These are phyloP conservation scores for Dascillus cervinus DNA, from an alignment of 2,888 invertebrate species.

Conservation along the genomic window DNA sequence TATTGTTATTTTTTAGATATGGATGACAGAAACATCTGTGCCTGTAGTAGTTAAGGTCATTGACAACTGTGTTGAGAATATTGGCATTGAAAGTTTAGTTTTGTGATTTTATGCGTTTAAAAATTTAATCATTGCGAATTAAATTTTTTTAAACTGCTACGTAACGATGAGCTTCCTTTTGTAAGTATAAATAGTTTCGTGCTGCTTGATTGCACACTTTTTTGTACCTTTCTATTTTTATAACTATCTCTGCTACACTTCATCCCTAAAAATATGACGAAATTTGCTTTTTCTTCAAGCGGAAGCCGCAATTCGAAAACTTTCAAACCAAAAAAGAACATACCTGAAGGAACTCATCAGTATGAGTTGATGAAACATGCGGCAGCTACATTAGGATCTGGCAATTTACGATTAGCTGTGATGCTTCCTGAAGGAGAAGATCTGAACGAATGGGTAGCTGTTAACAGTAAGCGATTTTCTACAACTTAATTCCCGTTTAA, in stretches of 20 bases:
- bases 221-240: constrained; percentile 22
- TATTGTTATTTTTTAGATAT: too few relatives aligned
- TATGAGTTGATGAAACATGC: constrained; percentile 99
- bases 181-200: constrained; percentile 43
- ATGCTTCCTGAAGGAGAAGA: constrained; percentile 98
- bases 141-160: constrained; percentile 10
- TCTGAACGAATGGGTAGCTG: constrained; percentile 99
- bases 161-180: constrained; percentile 57
- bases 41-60: constrained; percentile 26
- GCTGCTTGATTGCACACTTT: constrained; percentile 7
- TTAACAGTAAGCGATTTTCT: constrained; percentile 76
- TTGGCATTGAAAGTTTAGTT: constrained; percentile 10
- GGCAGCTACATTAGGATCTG: constrained; percentile 96
- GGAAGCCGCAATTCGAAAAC: constrained; percentile 92
- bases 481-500: neutral
- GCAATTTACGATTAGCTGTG: constrained; percentile 92
- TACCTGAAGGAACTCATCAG: constrained; percentile 96
- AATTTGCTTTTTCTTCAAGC: constrained; percentile 42
- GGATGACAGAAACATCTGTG: constrained; percentile 27
- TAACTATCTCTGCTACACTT: too few relatives aligned
- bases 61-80: constrained; percentile 25
- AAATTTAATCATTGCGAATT: constrained; percentile 5
- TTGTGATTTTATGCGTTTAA: constrained; percentile 9
- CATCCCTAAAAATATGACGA: constrained; percentile 1
- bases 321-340: constrained; percentile 98